A percentile compares a stretch with the other conserved stretches of the same genome.
Evolutionary conservation across 2,888 invertebrate species (phyloP).

Genomic region (Diploptera punctata): DNA sequence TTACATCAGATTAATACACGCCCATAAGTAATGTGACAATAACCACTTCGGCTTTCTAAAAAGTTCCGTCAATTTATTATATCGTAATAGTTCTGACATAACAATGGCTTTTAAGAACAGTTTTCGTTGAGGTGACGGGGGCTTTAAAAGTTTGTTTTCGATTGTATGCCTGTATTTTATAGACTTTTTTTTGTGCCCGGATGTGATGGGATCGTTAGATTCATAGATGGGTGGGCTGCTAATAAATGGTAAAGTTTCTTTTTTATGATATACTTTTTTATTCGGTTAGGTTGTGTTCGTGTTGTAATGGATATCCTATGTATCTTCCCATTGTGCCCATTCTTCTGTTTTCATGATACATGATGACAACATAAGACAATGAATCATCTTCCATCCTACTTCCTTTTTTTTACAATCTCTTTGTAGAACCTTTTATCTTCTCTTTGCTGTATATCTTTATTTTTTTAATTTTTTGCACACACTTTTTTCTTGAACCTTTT

Average conservation of each 20-base stretch:
- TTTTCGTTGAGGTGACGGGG: not conserved
- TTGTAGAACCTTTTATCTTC: conserved; percentile 10
- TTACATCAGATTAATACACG: too few relatives aligned
- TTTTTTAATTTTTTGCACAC: conserved; percentile 12
- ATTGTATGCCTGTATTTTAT: not conserved
- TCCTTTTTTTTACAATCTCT: not conserved
- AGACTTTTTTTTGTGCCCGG: conserved; percentile 3
- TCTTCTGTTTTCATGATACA: conserved; percentile 1
- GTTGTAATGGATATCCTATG: conserved; percentile 25
- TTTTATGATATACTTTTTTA: conserved; percentile 23
- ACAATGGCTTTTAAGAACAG: not conserved
- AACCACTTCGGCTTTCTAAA: not conserved
- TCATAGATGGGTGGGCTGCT: conserved; percentile 24
- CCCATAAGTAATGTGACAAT: not conserved
- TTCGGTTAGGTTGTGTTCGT: not conserved
- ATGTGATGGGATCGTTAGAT: not conserved
- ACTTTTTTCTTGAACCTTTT: not conserved
- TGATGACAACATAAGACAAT: conserved; percentile 24
- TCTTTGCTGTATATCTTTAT: conserved; percentile 23
- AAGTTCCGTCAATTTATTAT: conserved; percentile 5
- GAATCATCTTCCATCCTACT: conserved; percentile 3
- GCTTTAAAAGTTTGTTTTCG: conserved; percentile 4
- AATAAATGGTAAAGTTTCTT: conserved; percentile 18
- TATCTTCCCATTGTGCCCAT: not conserved
- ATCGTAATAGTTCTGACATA: conserved; percentile 12